These are phyloP conservation scores for Poicephalus gulielmi DNA, from an alignment of 2,113 vertebrate genomes.

Conservation along the genomic window DNA sequence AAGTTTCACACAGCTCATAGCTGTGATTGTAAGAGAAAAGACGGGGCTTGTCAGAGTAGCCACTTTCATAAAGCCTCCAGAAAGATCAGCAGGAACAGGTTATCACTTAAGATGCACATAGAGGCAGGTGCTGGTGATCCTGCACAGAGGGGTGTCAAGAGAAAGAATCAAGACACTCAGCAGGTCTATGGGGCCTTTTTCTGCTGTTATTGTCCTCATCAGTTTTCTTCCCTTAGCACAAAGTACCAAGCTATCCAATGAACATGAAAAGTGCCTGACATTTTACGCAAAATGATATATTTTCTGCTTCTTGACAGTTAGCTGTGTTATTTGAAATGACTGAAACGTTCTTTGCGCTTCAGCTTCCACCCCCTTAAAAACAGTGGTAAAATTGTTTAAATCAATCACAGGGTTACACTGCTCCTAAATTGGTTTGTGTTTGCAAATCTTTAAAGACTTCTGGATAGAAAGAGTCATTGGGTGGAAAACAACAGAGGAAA, in stretches of 20 bases:
- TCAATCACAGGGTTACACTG: neutral
- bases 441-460: neutral
- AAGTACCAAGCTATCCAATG: neutral
- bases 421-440: neutral
- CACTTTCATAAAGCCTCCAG: neutral
- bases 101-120: neutral
- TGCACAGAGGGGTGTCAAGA: neutral
- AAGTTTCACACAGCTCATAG: fast-evolving
- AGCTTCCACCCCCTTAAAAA: neutral
- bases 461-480: neutral
- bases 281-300: neutral
- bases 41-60: neutral
- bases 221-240: neutral
- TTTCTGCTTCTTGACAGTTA: neutral
- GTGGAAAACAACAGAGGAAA: neutral
- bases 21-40: neutral
- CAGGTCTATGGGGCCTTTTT: neutral
- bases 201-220: neutral
- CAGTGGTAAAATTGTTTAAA: neutral
- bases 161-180: neutral
- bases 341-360: neutral
- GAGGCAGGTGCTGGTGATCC: neutral
- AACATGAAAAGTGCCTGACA: neutral
- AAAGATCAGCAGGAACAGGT: neutral
- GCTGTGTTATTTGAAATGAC: neutral